Percentiles rank a stretch among this genome's conserved stretches.
Conservation (phyloP, 2,113 vertebrate genomes). For the Syrrhaptes paradoxus region DNA sequence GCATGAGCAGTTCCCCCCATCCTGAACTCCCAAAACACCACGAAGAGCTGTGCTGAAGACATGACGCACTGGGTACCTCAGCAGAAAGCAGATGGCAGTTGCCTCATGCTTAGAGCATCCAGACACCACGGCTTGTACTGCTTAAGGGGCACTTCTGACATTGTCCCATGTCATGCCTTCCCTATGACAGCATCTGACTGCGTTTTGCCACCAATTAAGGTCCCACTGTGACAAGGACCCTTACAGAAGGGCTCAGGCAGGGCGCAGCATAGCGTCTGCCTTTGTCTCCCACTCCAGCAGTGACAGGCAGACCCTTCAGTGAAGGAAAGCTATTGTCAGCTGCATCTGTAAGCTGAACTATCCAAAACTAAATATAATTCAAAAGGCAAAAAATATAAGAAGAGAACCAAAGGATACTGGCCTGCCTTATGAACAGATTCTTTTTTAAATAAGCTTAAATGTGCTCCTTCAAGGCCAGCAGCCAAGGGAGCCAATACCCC, state of each 20-base stretch:
- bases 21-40: neutral
- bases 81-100: neutral
- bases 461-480: neutral
- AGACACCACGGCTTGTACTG: neutral
- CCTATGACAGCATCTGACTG: neutral
- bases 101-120: neutral
- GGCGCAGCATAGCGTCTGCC: accelerated
- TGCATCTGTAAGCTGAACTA: neutral
- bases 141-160: neutral
- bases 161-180: neutral
- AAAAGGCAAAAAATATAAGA: neutral
- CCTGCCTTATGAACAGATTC: neutral
- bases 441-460: neutral
- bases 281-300: neutral
- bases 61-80: accelerated
- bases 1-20: accelerated
- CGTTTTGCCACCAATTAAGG: neutral
- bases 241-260: neutral
- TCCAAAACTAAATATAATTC: neutral
- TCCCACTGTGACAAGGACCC: neutral
- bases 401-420: neutral
- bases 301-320: neutral
- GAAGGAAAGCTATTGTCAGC: neutral
- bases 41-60: neutral
- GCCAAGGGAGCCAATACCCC: neutral